phyloP scores from a whole-genome alignment of 1,140 invertebrate genomes.

The Neoseiulus cucumeris region DNA sequence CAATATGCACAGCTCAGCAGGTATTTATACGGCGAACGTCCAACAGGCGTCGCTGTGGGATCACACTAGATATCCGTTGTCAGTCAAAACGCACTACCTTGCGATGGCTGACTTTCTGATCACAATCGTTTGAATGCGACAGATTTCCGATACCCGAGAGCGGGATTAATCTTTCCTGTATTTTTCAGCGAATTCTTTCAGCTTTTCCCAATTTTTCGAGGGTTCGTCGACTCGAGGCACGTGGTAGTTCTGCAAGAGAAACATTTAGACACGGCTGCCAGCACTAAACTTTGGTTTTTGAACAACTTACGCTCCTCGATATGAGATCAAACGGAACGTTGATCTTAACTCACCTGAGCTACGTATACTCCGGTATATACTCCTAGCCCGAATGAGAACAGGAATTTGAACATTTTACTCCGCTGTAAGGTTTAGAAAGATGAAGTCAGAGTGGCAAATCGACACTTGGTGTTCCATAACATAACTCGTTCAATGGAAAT shows the following conservation, averaged over 20 bases:
- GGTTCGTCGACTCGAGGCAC: conserved; percentile 61
- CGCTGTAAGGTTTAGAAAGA: neutral
- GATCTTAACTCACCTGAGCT: neutral
- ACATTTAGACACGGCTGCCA: neutral
- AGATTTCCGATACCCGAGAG: neutral
- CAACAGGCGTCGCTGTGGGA: no score
- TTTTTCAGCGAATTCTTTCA: conserved; percentile 43
- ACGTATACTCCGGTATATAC: neutral
- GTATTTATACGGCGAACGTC: no score
- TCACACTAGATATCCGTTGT: no score
- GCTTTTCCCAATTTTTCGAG: conserved; percentile 39
- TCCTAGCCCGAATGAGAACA: neutral
- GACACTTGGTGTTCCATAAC: no score
- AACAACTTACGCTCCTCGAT: no score
- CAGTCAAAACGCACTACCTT: neutral
- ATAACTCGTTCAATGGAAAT: no score
- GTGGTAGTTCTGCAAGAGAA: conserved; percentile 27
- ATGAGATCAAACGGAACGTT: neutral
- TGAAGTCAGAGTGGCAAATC: neutral
- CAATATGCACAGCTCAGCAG: no score
- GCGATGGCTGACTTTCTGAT: neutral
- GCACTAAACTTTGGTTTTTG: no score
- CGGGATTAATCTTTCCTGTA: conserved; percentile 33
- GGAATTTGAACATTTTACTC: neutral
- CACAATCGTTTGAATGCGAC: neutral